Percentiles rank a stretch among this genome's conserved stretches.
Conservation (phyloP, 2,113 vertebrate species). For the Platysternon megacephalum region DNA sequence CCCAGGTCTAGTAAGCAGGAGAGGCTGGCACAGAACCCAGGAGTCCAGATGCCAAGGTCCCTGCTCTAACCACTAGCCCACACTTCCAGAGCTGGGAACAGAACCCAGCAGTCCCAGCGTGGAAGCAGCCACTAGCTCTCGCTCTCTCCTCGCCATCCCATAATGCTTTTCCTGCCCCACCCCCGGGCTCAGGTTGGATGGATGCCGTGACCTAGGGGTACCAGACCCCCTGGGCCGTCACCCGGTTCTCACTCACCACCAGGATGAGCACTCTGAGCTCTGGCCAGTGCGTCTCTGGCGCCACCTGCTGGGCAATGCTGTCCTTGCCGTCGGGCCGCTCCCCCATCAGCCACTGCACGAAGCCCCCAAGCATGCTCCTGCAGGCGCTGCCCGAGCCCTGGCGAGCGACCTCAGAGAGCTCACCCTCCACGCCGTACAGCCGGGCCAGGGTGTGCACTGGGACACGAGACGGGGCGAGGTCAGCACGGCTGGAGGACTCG, state of each 20-base stretch:
- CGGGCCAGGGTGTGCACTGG: conserved; percentile 87
- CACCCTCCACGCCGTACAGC: conserved; percentile 86
- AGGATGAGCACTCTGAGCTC: conserved; percentile 90
- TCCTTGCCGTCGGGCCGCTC: conserved; percentile 87
- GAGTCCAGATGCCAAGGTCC: not conserved
- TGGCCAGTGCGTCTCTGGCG: conserved; percentile 90
- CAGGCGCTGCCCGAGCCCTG: conserved; percentile 95
- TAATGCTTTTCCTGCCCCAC: not conserved
- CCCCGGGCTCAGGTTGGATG: not conserved
- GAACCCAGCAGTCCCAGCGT: not conserved
- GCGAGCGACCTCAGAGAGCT: conserved; percentile 91
- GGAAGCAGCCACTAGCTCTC: not conserved
- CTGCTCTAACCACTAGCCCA: not conserved
- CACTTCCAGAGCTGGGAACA: not conserved
- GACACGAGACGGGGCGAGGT: rapidly evolving
- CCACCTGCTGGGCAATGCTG: conserved; percentile 90
- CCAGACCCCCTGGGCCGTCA: not conserved
- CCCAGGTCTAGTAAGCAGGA: not conserved
- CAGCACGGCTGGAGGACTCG: too few relatives aligned
- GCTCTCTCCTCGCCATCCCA: not conserved
- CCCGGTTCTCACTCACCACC: conserved; percentile 83
- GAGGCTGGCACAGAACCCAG: not conserved
- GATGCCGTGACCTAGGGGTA: not conserved
- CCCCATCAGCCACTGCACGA: conserved; percentile 94
- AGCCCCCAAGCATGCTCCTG: conserved; percentile 92